phyloP scores from a whole-genome alignment of 1,140 invertebrate species.

The Drosophila teissieri region DNA sequence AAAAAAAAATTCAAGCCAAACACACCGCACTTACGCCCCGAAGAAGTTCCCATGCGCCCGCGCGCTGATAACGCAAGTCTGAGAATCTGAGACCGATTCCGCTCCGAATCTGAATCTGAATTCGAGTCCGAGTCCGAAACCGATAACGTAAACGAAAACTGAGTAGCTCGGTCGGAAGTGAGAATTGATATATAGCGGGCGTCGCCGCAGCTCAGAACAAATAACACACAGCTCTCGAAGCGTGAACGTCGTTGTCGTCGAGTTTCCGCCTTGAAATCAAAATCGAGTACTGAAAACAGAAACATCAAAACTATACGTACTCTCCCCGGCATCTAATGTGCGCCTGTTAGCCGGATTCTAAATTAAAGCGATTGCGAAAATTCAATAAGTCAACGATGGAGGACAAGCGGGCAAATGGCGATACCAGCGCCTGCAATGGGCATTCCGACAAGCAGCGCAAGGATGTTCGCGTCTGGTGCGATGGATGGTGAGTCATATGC shows the following conservation, averaged over 20 bases:
- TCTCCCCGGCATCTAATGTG: slow-evolving; percentile 36
- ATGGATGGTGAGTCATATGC: slow-evolving; percentile 92
- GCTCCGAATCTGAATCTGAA: background rate
- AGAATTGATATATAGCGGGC: slow-evolving; percentile 49
- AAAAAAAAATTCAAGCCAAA: background rate
- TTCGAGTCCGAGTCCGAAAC: slow-evolving; percentile 6
- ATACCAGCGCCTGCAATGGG: slow-evolving; percentile 48
- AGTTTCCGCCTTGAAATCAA: slow-evolving; percentile 14
- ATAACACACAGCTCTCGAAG: slow-evolving; percentile 50
- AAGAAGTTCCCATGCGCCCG: slow-evolving; percentile 40
- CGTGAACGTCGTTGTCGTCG: slow-evolving; percentile 58
- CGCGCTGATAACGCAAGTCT: slow-evolving; percentile 35
- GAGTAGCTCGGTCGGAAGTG: slow-evolving; percentile 53
- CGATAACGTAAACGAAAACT: slow-evolving; percentile 31
- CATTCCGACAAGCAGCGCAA: slow-evolving; percentile 84
- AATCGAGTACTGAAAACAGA: slow-evolving; percentile 24
- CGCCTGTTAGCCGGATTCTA: slow-evolving; percentile 27
- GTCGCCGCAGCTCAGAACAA: slow-evolving; percentile 45
- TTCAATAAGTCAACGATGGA: slow-evolving; percentile 53
- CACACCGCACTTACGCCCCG: background rate
- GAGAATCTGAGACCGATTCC: background rate
- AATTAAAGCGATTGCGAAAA: slow-evolving; percentile 25
- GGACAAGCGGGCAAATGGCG: slow-evolving; percentile 64
- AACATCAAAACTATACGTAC: background rate
- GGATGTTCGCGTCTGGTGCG: slow-evolving; percentile 94